Conservation (phyloP, 2,113 vertebrate species). For the Monopterus albus region DNA sequence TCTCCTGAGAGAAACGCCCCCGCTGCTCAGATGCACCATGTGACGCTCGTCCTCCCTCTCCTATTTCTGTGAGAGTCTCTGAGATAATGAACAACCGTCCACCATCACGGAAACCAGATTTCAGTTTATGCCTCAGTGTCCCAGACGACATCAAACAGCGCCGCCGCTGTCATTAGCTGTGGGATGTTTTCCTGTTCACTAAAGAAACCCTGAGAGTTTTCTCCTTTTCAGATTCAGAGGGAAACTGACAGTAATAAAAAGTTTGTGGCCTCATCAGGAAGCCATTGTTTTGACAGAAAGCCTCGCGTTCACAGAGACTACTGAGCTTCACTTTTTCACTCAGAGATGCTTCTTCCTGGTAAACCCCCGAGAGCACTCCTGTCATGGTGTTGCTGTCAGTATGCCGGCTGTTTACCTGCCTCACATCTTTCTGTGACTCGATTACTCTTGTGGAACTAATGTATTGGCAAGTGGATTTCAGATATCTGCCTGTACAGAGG, state of each 20-base stretch:
- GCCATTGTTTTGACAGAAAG: conserved; percentile 49
- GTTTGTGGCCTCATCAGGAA: conserved; percentile 22
- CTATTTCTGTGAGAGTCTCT: neutral
- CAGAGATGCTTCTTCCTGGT: conserved; percentile 20
- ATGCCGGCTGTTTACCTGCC: conserved; percentile 26
- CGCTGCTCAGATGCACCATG: neutral
- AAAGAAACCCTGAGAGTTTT: neutral
- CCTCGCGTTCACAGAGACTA: neutral
- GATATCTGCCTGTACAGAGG: neutral
- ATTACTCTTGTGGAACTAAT: neutral
- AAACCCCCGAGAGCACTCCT: conserved; percentile 9
- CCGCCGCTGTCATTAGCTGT: conserved; percentile 15
- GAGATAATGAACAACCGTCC: conserved; percentile 22
- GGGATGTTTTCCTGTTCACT: conserved; percentile 20
- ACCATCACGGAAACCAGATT: conserved; percentile 11
- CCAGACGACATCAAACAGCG: conserved; percentile 10
- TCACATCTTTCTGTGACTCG: conserved; percentile 3
- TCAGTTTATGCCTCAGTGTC: conserved; percentile 7
- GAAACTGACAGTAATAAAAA: conserved; percentile 21
- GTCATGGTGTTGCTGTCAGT: conserved; percentile 7
- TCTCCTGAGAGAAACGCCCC: neutral
- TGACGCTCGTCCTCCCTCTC: too few relatives aligned
- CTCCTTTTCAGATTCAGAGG: neutral
- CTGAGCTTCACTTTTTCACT: conserved; percentile 12
- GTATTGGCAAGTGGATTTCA: conserved; percentile 1